Evolutionary conservation across 2,113 vertebrate species (phyloP).

Genomic region (Hoplias malabaricus): DNA sequence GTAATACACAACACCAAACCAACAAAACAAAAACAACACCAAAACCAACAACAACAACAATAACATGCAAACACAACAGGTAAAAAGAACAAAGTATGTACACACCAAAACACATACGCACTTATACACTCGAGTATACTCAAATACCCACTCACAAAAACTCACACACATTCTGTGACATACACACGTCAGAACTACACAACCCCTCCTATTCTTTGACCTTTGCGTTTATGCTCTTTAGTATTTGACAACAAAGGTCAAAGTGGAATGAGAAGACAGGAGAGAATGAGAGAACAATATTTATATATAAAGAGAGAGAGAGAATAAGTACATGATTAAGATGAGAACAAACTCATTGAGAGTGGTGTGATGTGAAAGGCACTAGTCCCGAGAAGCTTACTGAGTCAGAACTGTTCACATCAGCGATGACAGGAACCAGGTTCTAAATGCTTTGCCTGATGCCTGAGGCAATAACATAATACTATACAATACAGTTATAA

Average conservation of each 20-base stretch:
- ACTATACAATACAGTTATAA: too few relatives aligned
- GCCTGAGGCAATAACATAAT: too few relatives aligned
- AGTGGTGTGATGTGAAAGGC: too few relatives aligned
- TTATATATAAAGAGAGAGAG: slow-evolving; percentile 24
- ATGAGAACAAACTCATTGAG: too few relatives aligned
- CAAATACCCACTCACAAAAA: too few relatives aligned
- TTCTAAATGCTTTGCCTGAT: too few relatives aligned
- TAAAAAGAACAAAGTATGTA: not conserved
- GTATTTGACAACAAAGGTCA: slow-evolving; percentile 40
- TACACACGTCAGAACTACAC: not conserved
- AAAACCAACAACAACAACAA: slow-evolving; percentile 12
- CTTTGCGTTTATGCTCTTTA: slow-evolving; percentile 33
- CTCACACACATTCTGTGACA: slow-evolving; percentile 19
- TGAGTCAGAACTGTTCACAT: too few relatives aligned
- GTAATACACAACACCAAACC: not conserved
- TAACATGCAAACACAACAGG: not conserved
- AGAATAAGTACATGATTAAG: slow-evolving; percentile 27
- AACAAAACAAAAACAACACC: not conserved
- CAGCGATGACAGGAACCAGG: too few relatives aligned
- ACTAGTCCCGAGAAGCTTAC: too few relatives aligned
- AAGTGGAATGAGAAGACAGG: slow-evolving; percentile 27
- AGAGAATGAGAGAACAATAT: slow-evolving; percentile 3
- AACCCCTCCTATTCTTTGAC: slow-evolving; percentile 33
- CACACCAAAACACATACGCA: not conserved
- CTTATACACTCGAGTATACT: not conserved